phyloP scores from a whole-genome alignment of 2,888 invertebrate species.

The Stegana nigrithorax region DNA sequence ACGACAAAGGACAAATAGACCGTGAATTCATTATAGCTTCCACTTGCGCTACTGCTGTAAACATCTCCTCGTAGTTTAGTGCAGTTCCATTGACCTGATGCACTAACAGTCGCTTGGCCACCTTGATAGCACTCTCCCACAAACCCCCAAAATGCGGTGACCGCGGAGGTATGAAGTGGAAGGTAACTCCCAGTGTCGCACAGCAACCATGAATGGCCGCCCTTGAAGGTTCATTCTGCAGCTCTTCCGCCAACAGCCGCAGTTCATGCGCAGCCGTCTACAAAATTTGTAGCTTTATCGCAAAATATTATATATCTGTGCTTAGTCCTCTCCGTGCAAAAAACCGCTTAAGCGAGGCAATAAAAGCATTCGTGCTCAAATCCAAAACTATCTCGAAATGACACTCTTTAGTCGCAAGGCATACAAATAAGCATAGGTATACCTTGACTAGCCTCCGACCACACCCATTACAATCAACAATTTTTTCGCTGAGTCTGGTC shows the following conservation, averaged over 20 bases:
- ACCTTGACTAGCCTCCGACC: conserved; percentile 24
- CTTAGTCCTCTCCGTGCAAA: no score
- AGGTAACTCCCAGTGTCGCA: background rate
- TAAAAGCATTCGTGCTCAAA: conserved; percentile 27
- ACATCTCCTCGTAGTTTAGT: background rate
- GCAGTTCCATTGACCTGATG: background rate
- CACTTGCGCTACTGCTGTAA: background rate
- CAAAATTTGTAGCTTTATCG: conserved; percentile 22
- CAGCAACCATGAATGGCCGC: no score
- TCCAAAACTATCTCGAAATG: conserved; percentile 33
- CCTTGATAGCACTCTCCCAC: conserved; percentile 20
- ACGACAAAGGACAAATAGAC: background rate
- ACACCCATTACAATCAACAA: conserved; percentile 12
- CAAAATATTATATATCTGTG: conserved; percentile 18
- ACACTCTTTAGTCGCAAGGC: conserved; percentile 30
- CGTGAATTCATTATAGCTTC: conserved; percentile 19
- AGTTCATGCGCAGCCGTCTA: no score
- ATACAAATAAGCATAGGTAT: conserved; percentile 29
- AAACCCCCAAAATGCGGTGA: conserved; percentile 17
- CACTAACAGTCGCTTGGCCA: background rate
- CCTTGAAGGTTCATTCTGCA: no score
- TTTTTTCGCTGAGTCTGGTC: no score
- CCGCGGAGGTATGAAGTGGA: conserved; percentile 7
- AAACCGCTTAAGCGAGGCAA: conserved; percentile 27
- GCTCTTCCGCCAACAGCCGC: no score